Percentiles rank a stretch among this genome's conserved stretches.
phyloP scores from a whole-genome alignment of 2,888 invertebrate genomes.

The Drosophila koepferae region DNA sequence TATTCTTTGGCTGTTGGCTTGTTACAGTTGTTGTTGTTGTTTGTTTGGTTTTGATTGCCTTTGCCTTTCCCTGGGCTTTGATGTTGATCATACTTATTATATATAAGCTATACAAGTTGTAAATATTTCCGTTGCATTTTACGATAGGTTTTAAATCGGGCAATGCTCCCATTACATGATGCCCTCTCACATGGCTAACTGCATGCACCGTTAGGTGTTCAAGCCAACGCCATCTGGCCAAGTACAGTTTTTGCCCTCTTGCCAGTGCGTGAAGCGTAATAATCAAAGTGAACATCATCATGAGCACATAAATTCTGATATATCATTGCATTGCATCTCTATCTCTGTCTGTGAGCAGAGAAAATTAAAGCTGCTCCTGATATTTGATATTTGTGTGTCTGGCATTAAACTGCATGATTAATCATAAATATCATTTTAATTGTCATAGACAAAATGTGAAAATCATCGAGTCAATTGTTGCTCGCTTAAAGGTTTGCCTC shows the following conservation, averaged over 20 bases:
- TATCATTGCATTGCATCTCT: not conserved
- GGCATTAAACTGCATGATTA: constrained; percentile 63
- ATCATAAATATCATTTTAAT: constrained; percentile 69
- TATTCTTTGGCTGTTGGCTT: constrained; percentile 55
- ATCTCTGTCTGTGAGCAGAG: not conserved
- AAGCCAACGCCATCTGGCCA: constrained; percentile 7
- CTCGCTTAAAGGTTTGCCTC: constrained; percentile 7
- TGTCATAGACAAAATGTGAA: constrained; percentile 56
- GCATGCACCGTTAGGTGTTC: constrained; percentile 39
- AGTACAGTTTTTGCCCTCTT: constrained; percentile 7
- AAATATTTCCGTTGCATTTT: constrained; percentile 52
- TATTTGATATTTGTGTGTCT: constrained; percentile 24
- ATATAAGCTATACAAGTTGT: constrained; percentile 18
- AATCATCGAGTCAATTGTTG: constrained; percentile 58
- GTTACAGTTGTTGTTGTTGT: constrained; percentile 61
- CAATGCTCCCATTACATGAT: constrained; percentile 43
- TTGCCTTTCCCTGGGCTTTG: constrained; percentile 34
- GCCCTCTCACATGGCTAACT: constrained; percentile 25
- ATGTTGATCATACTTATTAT: constrained; percentile 20
- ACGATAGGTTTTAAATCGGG: constrained; percentile 60
- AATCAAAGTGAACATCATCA: not conserved
- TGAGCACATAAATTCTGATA: constrained; percentile 16
- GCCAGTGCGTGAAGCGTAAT: constrained; percentile 6
- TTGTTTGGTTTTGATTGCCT: constrained; percentile 55
- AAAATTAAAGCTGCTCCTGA: constrained; percentile 33